A percentile compares a stretch with the other conserved stretches of the same genome.
Evolutionary conservation across 2,888 invertebrate species (phyloP).

Genomic region (Tetragnatha montana): DNA sequence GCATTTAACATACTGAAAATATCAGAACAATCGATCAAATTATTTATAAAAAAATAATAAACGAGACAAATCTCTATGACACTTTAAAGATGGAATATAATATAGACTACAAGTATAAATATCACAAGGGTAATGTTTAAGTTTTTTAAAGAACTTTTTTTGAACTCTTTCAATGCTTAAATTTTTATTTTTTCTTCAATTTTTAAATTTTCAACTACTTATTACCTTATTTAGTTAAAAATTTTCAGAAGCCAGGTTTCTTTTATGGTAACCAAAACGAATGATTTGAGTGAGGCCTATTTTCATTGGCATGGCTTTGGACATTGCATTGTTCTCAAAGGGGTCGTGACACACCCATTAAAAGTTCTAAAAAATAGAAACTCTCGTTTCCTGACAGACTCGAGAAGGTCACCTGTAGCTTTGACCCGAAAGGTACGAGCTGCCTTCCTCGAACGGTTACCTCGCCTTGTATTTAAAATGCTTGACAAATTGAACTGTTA

Average conservation of each 20-base stretch:
- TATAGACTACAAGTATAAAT: too few relatives aligned
- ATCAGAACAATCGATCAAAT: too few relatives aligned
- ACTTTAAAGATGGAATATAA: too few relatives aligned
- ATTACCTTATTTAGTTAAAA: neutral
- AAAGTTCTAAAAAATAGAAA: neutral
- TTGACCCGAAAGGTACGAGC: neutral
- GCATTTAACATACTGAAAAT: too few relatives aligned
- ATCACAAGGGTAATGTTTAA: too few relatives aligned
- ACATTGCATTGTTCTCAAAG: neutral
- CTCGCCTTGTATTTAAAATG: neutral
- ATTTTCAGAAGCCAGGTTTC: neutral
- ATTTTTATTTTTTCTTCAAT: too few relatives aligned
- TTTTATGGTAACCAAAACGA: neutral
- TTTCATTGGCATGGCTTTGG: neutral
- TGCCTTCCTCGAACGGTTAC: neutral
- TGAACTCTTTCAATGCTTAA: too few relatives aligned
- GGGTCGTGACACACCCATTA: constrained; percentile 1
- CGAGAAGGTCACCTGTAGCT: neutral
- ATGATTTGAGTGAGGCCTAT: neutral
- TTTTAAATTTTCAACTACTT: too few relatives aligned
- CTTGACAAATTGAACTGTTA: neutral
- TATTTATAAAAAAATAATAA: too few relatives aligned
- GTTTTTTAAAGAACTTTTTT: too few relatives aligned
- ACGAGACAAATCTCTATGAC: too few relatives aligned
- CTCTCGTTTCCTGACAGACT: neutral